phyloP scores from a whole-genome alignment of 2,888 invertebrate genomes.

The Chrysolina americana region DNA sequence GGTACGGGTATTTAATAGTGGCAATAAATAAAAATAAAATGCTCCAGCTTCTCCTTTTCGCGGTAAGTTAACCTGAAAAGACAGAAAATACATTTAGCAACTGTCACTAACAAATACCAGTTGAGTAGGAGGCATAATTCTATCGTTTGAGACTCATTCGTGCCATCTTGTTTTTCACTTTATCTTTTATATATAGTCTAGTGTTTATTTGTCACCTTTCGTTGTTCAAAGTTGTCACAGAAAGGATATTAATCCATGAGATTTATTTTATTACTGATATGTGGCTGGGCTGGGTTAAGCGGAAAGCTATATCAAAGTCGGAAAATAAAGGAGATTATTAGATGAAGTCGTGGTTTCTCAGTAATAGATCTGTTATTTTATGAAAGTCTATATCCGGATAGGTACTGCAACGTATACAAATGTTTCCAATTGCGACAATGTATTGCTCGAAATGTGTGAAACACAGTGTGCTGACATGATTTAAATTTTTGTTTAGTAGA shows the following conservation, averaged over 20 bases:
- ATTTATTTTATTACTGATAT: conserved; percentile 43
- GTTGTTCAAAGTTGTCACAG: conserved; percentile 41
- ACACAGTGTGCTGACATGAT: no score
- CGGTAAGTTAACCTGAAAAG: conserved; percentile 54
- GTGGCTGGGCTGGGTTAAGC: conserved; percentile 5
- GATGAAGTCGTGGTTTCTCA: neutral
- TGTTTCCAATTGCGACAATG: neutral
- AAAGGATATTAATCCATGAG: conserved; percentile 39
- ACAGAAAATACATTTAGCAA: conserved; percentile 54
- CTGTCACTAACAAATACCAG: conserved; percentile 56
- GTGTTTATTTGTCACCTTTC: conserved; percentile 47
- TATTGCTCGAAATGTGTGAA: neutral
- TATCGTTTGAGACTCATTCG: conserved; percentile 41
- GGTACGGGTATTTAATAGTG: conserved; percentile 43
- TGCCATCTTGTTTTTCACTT: conserved; percentile 31
- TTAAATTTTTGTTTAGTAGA: no score
- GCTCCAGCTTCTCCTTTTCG: conserved; percentile 50
- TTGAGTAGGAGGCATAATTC: conserved; percentile 48
- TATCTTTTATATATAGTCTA: conserved; percentile 38
- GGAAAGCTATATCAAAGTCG: neutral
- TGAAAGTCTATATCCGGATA: neutral
- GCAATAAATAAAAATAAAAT: conserved; percentile 53
- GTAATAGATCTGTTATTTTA: neutral
- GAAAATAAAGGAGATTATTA: neutral
- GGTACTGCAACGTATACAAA: neutral